phyloP scores from a whole-genome alignment of 2,888 invertebrate species.

The Graphium colonna region DNA sequence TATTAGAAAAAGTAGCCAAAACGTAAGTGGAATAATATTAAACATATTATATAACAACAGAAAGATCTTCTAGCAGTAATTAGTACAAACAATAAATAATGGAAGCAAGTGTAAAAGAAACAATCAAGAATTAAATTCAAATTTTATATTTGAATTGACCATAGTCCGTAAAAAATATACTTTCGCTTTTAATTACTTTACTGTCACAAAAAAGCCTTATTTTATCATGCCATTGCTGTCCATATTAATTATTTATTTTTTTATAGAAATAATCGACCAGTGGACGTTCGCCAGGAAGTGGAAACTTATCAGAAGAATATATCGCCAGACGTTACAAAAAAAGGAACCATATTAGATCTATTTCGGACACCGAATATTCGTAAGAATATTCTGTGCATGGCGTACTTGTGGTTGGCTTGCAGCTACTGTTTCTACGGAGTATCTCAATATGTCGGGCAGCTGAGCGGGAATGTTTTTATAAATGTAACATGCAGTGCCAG shows the following conservation, averaged over 20 bases:
- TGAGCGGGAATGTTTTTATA: conserved; percentile 88
- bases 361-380: conserved; percentile 86
- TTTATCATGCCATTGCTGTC: too few species aligned
- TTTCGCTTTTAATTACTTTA: too few species aligned
- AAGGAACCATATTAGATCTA: conserved; percentile 83
- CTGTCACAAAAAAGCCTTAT: too few species aligned
- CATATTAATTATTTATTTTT: too few species aligned
- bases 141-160: too few species aligned
- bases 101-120: too few species aligned
- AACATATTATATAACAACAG: too few species aligned
- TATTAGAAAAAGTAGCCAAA: conserved; percentile 84
- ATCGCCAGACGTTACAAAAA: conserved; percentile 52
- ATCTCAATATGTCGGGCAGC: conserved; percentile 88
- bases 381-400: conserved; percentile 84
- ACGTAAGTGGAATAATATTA: too few species aligned
- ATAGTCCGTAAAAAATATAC: too few species aligned
- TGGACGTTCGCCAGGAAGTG: conserved; percentile 62
- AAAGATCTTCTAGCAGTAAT: too few species aligned
- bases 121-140: too few species aligned
- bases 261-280: conserved; percentile 72
- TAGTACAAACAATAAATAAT: too few species aligned
- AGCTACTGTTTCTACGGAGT: conserved; percentile 90
- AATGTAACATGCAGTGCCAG: conserved; percentile 89
- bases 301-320: conserved; percentile 52
- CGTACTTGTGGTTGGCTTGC: conserved; percentile 89